These are phyloP conservation scores for Rhopilema esculentum DNA, from an alignment of 30 jellyfish, hydroid and myxozoan genomes.

Conservation along the genomic window DNA sequence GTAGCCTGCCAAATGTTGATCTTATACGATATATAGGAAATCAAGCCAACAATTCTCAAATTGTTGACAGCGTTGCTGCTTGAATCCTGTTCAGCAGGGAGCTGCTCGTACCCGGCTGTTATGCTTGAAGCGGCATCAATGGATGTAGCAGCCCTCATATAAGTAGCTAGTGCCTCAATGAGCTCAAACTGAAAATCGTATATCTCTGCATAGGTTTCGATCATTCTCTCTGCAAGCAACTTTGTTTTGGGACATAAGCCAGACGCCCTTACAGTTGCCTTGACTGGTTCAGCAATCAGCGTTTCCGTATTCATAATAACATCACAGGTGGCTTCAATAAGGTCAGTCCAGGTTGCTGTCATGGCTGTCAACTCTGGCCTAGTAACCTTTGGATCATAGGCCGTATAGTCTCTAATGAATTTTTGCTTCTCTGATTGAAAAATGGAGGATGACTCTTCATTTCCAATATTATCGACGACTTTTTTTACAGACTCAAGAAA, in stretches of 20 bases:
- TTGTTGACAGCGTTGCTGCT: conserved; percentile 19
- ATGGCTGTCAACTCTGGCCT: conserved; percentile 41
- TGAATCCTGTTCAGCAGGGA: background rate
- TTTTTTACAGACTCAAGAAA: background rate
- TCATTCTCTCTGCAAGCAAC: conserved; percentile 21
- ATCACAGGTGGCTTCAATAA: conserved; percentile 67
- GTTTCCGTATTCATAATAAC: conserved; percentile 50
- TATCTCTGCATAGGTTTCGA: conserved; percentile 39
- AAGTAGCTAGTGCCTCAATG: conserved; percentile 77
- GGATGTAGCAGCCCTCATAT: conserved; percentile 38
- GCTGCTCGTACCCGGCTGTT: conserved; percentile 14
- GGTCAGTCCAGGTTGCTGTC: conserved; percentile 46
- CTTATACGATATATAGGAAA: conserved; percentile 22
- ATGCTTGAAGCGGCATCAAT: conserved; percentile 21
- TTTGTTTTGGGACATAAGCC: conserved; percentile 61
- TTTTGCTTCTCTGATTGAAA: background rate
- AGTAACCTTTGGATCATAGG: conserved; percentile 63
- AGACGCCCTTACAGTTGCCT: conserved; percentile 3
- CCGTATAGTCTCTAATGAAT: conserved; percentile 1
- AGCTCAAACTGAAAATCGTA: conserved; percentile 66
- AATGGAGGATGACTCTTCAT: background rate
- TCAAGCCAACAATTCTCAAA: conserved; percentile 17
- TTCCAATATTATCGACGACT: background rate
- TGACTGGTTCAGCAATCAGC: conserved; percentile 38
- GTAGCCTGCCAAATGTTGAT: conserved; percentile 36